Base-by-base conservation (phyloP, 1,140 invertebrate species). In the Drosophila melanica region DNA sequence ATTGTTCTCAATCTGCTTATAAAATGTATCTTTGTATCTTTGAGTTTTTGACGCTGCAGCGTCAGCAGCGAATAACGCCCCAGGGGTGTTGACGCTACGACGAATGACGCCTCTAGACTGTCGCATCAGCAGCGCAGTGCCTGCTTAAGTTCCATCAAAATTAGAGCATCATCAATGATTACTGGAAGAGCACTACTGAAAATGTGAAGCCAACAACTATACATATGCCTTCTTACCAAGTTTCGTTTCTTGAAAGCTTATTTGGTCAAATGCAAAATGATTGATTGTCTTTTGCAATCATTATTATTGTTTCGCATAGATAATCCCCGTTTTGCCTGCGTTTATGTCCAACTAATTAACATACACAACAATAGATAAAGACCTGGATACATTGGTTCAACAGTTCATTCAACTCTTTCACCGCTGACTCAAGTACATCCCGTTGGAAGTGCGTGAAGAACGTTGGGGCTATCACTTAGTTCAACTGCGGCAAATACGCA, bases 201-300 rank as follows among this genome's bases (percentile, higher is more conserved):
- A 51, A 50, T 18, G 12, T 14, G 12, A 27, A 50, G 6, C 23
- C 4, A 60, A 42, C 16, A 16, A 23, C 8, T 33, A 12, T 3
- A 14, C 23, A 23, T 50, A 64, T 37, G 20, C 72, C 76, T 71
- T 79, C 70, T 63, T 41, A 50, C 27, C 62, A 65, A 72, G 54
- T 85, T 71, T 58, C 27, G 60, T 62, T 70, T 18, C 53, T 41
- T 30, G 18, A 3, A 35, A 58, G 23, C 27, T 48, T 35, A 14
- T 75, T 77, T 78, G 63, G 62, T 62, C 39, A 81, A 85, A 72
- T 79, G 85, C 70, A 77, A 89, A 87, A 87, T 87, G 84, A 87
- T 87, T 87, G 84, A 87, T 87, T 84, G 70, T 80, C 74, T 79
- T 73, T 75, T 20, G 62, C 69, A 76, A 82, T 79, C 77, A 80